These are phyloP conservation scores for Picus viridis DNA, from an alignment of 2,797 vertebrate genomes.

Conservation along the genomic window DNA sequence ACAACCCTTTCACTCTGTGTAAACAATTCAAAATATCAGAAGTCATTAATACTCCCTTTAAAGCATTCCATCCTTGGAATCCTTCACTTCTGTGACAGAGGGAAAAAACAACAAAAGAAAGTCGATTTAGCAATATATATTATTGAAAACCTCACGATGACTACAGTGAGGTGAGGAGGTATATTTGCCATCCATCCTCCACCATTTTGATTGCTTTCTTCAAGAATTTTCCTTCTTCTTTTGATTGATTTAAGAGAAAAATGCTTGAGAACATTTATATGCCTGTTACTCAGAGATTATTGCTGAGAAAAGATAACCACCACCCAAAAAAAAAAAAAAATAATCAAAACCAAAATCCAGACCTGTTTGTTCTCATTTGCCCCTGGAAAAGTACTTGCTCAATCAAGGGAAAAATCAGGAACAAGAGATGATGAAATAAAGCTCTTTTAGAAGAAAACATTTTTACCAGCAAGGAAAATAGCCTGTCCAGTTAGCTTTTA, in stretches of 20 bases:
- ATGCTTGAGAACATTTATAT: neutral
- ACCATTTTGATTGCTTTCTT: neutral
- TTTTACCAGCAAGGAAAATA: conserved; percentile 27
- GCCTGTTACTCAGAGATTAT: neutral
- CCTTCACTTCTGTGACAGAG: neutral
- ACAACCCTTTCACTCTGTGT: neutral
- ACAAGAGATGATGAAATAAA: conserved; percentile 4
- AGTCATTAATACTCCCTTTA: neutral
- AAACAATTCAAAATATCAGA: conserved; percentile 6
- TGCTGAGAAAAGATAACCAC: neutral
- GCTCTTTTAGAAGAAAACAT: neutral
- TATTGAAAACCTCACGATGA: neutral
- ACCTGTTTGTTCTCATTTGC: neutral
- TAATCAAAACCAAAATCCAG: too few relatives aligned
- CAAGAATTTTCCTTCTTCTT: neutral
- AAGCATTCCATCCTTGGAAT: neutral
- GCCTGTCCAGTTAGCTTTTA: neutral
- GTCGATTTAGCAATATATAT: neutral
- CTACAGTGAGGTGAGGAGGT: neutral
- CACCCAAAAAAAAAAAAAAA: neutral
- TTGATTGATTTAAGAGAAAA: neutral
- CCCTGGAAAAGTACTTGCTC: neutral
- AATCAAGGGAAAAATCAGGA: conserved; percentile 29
- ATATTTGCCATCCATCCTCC: neutral
- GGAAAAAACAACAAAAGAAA: neutral